Percentiles rank a stretch among this genome's conserved stretches.
Evolutionary conservation across 1,140 invertebrate genomes (phyloP).

Genomic region (Euwallacea similis): DNA sequence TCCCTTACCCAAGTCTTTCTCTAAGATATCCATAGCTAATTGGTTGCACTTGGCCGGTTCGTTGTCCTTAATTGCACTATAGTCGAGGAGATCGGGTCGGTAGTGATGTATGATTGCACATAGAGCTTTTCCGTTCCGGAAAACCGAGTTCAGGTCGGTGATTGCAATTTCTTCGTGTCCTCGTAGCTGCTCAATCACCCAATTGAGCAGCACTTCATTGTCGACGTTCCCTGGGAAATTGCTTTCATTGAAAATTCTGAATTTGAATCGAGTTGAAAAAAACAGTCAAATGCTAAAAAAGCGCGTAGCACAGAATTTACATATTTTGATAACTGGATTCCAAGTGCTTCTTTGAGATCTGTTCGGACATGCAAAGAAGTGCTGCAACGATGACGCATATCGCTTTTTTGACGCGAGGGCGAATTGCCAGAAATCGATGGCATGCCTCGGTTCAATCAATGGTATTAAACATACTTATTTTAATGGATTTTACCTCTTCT

Average conservation of each 20-base stretch:
- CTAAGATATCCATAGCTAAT: slow-evolving; percentile 78
- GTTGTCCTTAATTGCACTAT: slow-evolving; percentile 64
- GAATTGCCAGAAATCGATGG: too few species aligned
- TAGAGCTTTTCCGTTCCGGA: slow-evolving; percentile 75
- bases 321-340: neutral
- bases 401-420: too few species aligned
- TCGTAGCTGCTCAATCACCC: slow-evolving; percentile 75
- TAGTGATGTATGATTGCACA: slow-evolving; percentile 85
- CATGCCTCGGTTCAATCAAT: too few species aligned
- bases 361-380: neutral
- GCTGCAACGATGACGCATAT: too few species aligned
- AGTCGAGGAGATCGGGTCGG: slow-evolving; percentile 85
- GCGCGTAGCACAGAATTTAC: too few species aligned
- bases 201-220: slow-evolving; percentile 73
- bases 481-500: slow-evolving; percentile 58
- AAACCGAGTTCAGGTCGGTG: slow-evolving; percentile 70
- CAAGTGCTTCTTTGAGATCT: neutral
- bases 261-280: too few species aligned
- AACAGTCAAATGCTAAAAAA: too few species aligned
- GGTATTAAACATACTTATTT: neutral
- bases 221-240: slow-evolving; percentile 58
- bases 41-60: slow-evolving; percentile 71
- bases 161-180: slow-evolving; percentile 68
- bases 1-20: slow-evolving; percentile 63
- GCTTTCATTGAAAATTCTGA: neutral